Base-by-base conservation (phyloP, 2,113 vertebrate species). In the Ondatra zibethicus region DNA sequence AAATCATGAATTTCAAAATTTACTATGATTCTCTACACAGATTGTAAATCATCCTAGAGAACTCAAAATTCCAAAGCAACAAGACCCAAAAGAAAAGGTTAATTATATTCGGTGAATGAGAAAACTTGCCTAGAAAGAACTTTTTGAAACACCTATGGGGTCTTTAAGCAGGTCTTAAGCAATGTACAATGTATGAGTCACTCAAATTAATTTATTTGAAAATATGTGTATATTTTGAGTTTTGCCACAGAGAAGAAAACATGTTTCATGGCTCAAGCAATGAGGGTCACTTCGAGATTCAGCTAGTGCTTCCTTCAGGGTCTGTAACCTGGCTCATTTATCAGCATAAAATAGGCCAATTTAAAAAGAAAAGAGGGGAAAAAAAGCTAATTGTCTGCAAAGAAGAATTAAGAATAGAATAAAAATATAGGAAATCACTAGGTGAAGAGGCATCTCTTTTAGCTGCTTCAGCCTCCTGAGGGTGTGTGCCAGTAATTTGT, bases 351-450 rank as follows among this genome's bases (percentile, higher is more conserved):
- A 90, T 23, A 39, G 55, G 33, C 77, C 95, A 94, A 97, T 96
- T 98, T 97, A 91, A 96, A 93, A 95, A 96, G 55, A 89, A 97
- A 89, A 92, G 29, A 75, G 61, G 36, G 10, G 3, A 81, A 27
- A 6, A 81, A 27, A 31, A 88, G 50, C 85, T 94, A 98, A 94
- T 97, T 94, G 84, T 96, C 91, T 97, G 89, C 88, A 97, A 96
- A 96, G 85, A 96, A 75, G 80, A 96, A 70, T 90, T 91, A 96
- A 96, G 95, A 81, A 66, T 93, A 92, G 96, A 98, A 97, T 92
- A 92, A 97, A 97, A 97, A 95, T 89, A 97, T 11, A 82, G 84
- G 95, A 97, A 98, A 93, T 92, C 45, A 96, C 95, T 63, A 91
- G 63, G 12, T 82, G 80, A 94, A 97, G 80, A 97, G 80, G 73